These are phyloP conservation scores for Philotrypesis tridentata DNA, from an alignment of 1,140 invertebrate species.

Conservation along the genomic window DNA sequence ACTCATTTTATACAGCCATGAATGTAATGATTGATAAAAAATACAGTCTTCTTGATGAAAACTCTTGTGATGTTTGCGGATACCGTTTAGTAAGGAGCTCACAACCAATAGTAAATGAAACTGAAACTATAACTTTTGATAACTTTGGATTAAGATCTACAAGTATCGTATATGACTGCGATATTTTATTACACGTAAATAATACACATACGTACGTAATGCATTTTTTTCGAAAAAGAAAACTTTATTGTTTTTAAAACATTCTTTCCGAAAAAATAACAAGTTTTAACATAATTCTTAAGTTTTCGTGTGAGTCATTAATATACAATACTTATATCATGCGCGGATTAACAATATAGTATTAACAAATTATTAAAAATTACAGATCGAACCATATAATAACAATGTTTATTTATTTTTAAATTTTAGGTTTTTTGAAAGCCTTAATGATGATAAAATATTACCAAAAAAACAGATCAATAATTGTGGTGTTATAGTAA, in stretches of 20 bases:
- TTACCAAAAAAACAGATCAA: background rate
- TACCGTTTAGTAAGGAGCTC: background rate
- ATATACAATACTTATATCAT: too few species aligned
- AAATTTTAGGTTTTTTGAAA: background rate
- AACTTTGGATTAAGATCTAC: background rate
- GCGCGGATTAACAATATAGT: too few species aligned
- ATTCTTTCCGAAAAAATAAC: too few species aligned
- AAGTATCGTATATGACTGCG: background rate
- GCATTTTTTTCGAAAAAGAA: background rate
- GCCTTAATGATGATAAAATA: background rate
- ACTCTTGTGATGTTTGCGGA: background rate
- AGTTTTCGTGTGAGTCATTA: too few species aligned
- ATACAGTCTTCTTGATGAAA: background rate
- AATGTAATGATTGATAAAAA: background rate
- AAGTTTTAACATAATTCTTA: too few species aligned
- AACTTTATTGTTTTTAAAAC: background rate
- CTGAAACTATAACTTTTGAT: background rate
- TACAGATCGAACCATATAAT: too few species aligned
- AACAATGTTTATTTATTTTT: too few species aligned
- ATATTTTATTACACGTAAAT: background rate
- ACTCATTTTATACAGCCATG: background rate
- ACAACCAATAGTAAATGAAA: background rate
- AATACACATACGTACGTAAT: background rate
- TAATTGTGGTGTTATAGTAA: background rate
- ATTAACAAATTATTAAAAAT: too few species aligned